Conservation (phyloP, 2,888 invertebrate species). For the Synergus laeviventris region DNA sequence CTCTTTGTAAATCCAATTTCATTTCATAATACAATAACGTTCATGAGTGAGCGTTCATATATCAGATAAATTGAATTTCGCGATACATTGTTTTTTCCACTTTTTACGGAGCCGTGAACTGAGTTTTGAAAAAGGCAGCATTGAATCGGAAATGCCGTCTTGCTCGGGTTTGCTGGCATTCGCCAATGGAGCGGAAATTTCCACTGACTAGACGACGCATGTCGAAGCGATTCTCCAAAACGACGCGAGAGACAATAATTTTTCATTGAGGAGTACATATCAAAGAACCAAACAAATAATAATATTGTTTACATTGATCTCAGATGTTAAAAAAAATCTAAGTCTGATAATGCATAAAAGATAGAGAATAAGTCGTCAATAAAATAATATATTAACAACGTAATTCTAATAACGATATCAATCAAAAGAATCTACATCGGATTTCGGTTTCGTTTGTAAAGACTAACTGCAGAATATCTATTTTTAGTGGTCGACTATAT, state of each 20-base stretch:
- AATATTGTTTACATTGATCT: neutral
- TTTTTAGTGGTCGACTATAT: neutral
- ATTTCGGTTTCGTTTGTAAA: neutral
- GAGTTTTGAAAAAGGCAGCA: constrained; percentile 32
- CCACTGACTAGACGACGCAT: constrained; percentile 54
- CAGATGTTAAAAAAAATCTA: neutral
- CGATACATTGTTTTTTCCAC: constrained; percentile 9
- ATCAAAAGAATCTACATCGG: neutral
- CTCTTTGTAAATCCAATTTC: neutral
- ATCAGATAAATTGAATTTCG: constrained; percentile 30
- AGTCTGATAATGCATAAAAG: neutral
- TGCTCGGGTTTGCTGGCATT: constrained; percentile 46
- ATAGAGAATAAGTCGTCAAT: neutral
- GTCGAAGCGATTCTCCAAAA: constrained; percentile 29
- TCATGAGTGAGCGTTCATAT: constrained; percentile 15
- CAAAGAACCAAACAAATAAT: neutral
- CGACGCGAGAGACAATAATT: constrained; percentile 6
- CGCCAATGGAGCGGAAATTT: constrained; percentile 59
- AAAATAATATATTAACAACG: neutral
- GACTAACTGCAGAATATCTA: neutral
- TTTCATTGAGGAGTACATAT: neutral
- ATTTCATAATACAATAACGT: constrained; percentile 15
- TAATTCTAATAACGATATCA: no score
- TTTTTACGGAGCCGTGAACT: constrained; percentile 27
- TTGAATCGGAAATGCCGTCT: constrained; percentile 35